Evolutionary conservation across 2,797 vertebrate genomes (phyloP).

Genomic region (Chelidonichthys spinosus): DNA sequence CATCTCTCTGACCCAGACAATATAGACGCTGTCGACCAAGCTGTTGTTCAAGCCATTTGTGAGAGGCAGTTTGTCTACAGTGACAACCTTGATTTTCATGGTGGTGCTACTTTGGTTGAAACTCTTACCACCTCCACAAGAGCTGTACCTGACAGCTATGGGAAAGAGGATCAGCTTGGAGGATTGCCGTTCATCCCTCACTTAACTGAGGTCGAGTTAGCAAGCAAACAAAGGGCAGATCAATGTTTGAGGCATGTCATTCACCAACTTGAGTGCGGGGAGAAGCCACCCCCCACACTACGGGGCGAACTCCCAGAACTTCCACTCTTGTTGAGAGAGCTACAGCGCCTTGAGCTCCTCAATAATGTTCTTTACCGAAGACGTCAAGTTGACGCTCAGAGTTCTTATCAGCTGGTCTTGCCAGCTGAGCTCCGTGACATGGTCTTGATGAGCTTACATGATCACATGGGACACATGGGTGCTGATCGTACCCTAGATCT

Average conservation of each 20-base stretch:
- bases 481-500: no score
- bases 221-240: neutral
- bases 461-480: no score
- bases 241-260: neutral
- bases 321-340: neutral
- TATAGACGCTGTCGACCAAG: no score
- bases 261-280: neutral
- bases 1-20: no score
- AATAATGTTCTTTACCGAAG: no score
- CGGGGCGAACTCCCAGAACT: neutral
- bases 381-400: no score
- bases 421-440: no score
- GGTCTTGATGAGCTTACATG: no score
- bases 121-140: constrained; percentile 2
- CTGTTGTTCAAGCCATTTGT: neutral
- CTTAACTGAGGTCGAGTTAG: no score
- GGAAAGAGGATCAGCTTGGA: neutral
- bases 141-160: constrained; percentile 5
- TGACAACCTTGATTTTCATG: neutral
- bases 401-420: no score
- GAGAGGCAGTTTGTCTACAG: constrained; percentile 3
- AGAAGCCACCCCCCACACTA: neutral
- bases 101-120: neutral
- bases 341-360: no score
- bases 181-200: no score